These are phyloP conservation scores for Pemphredon lugubris DNA, from an alignment of 2,888 invertebrate species.

Conservation along the genomic window DNA sequence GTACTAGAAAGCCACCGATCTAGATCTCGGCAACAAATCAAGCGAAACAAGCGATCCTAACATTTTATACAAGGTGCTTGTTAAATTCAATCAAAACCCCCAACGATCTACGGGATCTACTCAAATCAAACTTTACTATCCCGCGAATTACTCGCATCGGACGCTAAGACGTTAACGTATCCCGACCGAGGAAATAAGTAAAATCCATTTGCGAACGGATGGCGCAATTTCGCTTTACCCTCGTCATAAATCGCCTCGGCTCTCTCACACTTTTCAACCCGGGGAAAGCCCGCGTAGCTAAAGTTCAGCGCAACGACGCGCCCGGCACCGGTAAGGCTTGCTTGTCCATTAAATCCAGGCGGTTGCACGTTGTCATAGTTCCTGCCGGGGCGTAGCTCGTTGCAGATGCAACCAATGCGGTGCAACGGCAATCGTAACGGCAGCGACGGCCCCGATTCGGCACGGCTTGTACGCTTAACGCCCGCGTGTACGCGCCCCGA, in stretches of 20 bases:
- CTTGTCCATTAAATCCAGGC: conserved; percentile 11
- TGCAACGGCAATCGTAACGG: conserved; percentile 17
- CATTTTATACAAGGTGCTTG: no score
- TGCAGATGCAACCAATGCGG: conserved; percentile 18
- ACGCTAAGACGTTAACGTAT: no score
- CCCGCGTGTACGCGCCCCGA: background rate
- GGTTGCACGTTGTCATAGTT: conserved; percentile 23
- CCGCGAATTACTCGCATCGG: no score
- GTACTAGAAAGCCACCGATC: no score
- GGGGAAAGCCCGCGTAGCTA: background rate
- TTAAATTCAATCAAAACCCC: no score
- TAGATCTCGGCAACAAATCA: no score
- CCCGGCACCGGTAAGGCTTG: no score
- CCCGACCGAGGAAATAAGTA: no score
- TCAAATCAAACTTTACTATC: no score
- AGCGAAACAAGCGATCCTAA: no score
- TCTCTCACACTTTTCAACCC: background rate
- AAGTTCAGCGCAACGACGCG: background rate
- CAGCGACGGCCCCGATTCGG: conserved; percentile 24
- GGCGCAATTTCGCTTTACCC: conserved; percentile 6
- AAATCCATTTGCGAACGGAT: background rate
- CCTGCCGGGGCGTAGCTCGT: conserved; percentile 1
- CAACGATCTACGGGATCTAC: no score
- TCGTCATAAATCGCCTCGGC: background rate
- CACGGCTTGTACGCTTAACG: conserved; percentile 4